Evolutionary conservation across 2,888 invertebrate species (phyloP), one percentile per base, ranked within the genome.

Genomic region (Euzetes globulus): DNA sequence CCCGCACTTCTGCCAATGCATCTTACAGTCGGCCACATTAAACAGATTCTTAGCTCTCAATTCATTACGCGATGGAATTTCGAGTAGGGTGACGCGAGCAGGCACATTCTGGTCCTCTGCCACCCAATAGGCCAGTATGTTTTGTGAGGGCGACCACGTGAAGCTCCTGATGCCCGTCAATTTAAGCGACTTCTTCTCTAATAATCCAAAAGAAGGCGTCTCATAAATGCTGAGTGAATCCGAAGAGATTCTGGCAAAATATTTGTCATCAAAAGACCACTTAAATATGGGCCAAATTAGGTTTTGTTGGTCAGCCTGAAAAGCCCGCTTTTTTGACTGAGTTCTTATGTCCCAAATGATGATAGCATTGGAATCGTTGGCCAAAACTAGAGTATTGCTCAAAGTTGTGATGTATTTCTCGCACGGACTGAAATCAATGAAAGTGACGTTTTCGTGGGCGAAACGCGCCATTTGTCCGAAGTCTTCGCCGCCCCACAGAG

Each of bases 1-100:
- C 0, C 99, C 99, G 29, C 90, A 91, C 83, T 95, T 95, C 83
- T 99, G 99, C 99, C 99, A 99, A 83, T 95, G 95, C 82, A 99
- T 92, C 81, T 95, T 94, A 82, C 97, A 97, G 82, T 97, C 96
- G 0, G 96, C 96, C 0, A 99, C 98, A 77, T 92, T 96, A 87
- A 99, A 99, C 75, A 98, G 86, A 83, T 96, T 98, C 83, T 97
- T 96, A 78, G 92, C 92, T 78, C 96, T 88, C 58, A 90, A 88
- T 85, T 94, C 94, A 71, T 88, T 89, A 76, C 92, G 90, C 81
- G 86, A 92, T 4, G 97, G 97, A 77, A 98, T 88, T 83, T 95
- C 94, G 72, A 97, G 86, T 0, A 98, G 86, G 0, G 92, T 94
- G 0, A 98, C 96, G 80, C 95, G 88, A 0, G 97, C 97, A 13